These are phyloP conservation scores for Halichoeres trimaculatus DNA, from an alignment of 2,113 vertebrate genomes.

Conservation along the genomic window DNA sequence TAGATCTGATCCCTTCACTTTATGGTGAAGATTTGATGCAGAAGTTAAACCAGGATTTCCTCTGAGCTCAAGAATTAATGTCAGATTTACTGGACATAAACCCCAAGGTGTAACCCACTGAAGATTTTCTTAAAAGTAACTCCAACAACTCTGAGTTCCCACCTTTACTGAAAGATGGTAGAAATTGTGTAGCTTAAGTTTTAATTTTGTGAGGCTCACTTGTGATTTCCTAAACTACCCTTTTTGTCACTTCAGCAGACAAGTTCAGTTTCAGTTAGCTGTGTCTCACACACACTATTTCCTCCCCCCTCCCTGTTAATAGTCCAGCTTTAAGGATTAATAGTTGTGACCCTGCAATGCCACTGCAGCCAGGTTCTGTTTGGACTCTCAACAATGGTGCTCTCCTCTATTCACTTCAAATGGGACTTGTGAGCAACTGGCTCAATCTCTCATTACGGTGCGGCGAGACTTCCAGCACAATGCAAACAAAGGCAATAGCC, in stretches of 20 bases:
- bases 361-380: conserved; percentile 41
- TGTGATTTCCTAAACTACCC: neutral
- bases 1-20: too few relatives aligned
- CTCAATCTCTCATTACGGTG: conserved; percentile 61
- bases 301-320: conserved; percentile 20
- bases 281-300: conserved; percentile 3
- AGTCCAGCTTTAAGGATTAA: conserved; percentile 54
- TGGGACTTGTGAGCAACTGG: conserved; percentile 60
- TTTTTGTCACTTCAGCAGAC: conserved; percentile 9
- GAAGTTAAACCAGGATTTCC: too few relatives aligned
- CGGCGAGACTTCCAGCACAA: conserved; percentile 50
- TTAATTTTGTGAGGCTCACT: neutral
- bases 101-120: too few relatives aligned
- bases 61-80: too few relatives aligned
- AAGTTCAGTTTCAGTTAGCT: neutral
- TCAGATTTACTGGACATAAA: too few relatives aligned
- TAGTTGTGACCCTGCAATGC: conserved; percentile 37
- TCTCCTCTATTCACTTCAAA: conserved; percentile 54
- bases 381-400: conserved; percentile 21
- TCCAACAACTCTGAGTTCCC: too few relatives aligned
- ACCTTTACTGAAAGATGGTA: neutral
- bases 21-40: too few relatives aligned
- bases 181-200: neutral
- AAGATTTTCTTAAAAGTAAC: too few relatives aligned
- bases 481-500: conserved; percentile 69